phyloP scores from a whole-genome alignment of 2,797 vertebrate species.

The Hypotaenidia philippensis region DNA sequence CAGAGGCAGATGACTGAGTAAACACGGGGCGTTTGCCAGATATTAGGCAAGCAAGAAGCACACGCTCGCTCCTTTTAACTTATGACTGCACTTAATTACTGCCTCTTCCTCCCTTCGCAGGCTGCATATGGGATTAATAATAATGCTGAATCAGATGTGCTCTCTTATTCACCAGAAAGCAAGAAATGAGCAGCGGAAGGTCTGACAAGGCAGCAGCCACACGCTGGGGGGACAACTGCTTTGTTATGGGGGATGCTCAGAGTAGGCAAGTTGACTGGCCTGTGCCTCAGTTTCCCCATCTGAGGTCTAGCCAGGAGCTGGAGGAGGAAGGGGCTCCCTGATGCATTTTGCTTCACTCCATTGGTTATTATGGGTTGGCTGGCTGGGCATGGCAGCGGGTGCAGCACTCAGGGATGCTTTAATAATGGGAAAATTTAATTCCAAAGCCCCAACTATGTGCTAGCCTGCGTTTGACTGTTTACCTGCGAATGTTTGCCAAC shows the following conservation, averaged over 20 bases:
- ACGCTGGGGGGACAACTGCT: not conserved
- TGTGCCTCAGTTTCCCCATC: not conserved
- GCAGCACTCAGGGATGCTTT: not conserved
- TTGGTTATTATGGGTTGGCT: not conserved
- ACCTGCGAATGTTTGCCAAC: slow-evolving; percentile 71
- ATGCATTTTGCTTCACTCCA: not conserved
- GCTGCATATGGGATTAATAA: slow-evolving; percentile 72
- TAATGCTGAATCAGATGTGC: slow-evolving; percentile 23
- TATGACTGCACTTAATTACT: slow-evolving; percentile 31
- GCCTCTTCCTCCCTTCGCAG: slow-evolving; percentile 54
- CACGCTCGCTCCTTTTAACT: slow-evolving; percentile 16
- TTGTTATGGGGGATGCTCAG: not conserved
- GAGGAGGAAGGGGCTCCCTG: not conserved
- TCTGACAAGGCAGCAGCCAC: not conserved
- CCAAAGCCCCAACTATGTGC: slow-evolving; percentile 9
- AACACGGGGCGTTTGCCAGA: not conserved
- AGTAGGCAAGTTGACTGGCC: not conserved
- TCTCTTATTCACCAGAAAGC: not conserved
- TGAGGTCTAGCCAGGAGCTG: fast-evolving
- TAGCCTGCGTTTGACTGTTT: slow-evolving; percentile 57
- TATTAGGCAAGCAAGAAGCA: slow-evolving; percentile 38
- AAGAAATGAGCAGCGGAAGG: not conserved
- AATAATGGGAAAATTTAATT: not conserved
- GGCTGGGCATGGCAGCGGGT: not conserved
- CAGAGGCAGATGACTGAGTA: slow-evolving; percentile 7